These are phyloP conservation scores for Stegodyphus mimosarum DNA, from an alignment of 1,140 invertebrate genomes.

Conservation along the genomic window DNA sequence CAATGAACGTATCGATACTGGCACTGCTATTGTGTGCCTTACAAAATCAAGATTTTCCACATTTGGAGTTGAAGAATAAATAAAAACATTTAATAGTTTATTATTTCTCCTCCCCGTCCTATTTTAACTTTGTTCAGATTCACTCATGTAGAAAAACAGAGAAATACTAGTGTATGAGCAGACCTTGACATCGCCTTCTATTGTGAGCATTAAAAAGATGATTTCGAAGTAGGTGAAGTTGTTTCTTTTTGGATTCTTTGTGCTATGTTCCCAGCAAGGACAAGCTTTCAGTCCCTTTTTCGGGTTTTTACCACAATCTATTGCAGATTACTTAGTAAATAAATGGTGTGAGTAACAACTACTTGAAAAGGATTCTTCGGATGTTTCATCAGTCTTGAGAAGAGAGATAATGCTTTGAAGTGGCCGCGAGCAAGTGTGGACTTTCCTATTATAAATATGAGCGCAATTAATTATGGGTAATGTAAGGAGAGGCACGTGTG, in stretches of 20 bases:
- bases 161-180: slow-evolving; percentile 1
- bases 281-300: slow-evolving; percentile 1
- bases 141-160: slow-evolving; percentile 19
- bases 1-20: no score
- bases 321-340: slow-evolving; percentile 27
- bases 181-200: slow-evolving; percentile 56
- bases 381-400: background rate
- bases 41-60: no score
- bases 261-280: slow-evolving; percentile 21
- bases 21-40: no score
- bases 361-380: background rate
- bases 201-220: slow-evolving; percentile 38
- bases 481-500: no score
- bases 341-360: slow-evolving; percentile 4
- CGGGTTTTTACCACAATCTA: background rate
- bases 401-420: no score
- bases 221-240: slow-evolving; percentile 36
- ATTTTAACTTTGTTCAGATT: slow-evolving; percentile 40
- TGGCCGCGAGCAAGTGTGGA: no score
- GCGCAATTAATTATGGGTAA: slow-evolving; percentile 2
- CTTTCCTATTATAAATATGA: background rate
- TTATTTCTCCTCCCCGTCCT: slow-evolving; percentile 19
- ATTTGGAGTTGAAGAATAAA: no score
- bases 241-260: slow-evolving; percentile 25
- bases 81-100: slow-evolving; percentile 13